phyloP scores from a whole-genome alignment of 2,113 vertebrate genomes.

The Leptodactylus fuscus region DNA sequence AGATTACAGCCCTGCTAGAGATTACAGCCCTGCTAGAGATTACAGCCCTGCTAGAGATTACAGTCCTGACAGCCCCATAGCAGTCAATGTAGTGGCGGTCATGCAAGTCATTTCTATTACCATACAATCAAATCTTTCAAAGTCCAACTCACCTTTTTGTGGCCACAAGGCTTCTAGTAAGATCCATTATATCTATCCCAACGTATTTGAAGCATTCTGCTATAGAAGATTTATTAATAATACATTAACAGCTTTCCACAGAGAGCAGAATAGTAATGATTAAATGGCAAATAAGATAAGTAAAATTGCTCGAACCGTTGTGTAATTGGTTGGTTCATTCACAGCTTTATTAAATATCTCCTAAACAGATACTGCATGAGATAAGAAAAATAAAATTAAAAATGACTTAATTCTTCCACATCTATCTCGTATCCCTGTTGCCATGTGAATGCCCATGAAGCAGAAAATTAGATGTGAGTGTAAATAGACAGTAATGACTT shows the following conservation, averaged over 20 bases:
- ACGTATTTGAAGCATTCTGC: background rate
- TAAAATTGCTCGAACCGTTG: background rate
- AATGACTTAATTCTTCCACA: conserved; percentile 29
- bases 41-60: too few species aligned
- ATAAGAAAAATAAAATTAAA: conserved; percentile 30
- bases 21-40: too few species aligned
- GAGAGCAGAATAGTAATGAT: background rate
- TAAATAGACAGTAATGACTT: conserved; percentile 46
- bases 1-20: too few species aligned
- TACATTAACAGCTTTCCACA: background rate
- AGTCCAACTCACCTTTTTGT: too few species aligned
- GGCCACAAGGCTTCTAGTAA: background rate
- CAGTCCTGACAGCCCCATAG: too few species aligned
- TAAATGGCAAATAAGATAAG: background rate
- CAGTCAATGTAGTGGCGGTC: too few species aligned
- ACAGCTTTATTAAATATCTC: conserved; percentile 27
- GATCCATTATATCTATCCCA: background rate
- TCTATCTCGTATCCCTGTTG: conserved; percentile 33
- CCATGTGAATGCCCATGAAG: conserved; percentile 34
- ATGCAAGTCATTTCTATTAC: too few species aligned
- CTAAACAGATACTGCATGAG: conserved; percentile 9
- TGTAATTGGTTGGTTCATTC: background rate
- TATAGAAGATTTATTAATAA: background rate
- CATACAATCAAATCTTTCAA: too few species aligned
- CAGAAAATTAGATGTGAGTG: conserved; percentile 43